Base-by-base conservation (phyloP, 2,113 vertebrate genomes). In the Scortum barcoo region DNA sequence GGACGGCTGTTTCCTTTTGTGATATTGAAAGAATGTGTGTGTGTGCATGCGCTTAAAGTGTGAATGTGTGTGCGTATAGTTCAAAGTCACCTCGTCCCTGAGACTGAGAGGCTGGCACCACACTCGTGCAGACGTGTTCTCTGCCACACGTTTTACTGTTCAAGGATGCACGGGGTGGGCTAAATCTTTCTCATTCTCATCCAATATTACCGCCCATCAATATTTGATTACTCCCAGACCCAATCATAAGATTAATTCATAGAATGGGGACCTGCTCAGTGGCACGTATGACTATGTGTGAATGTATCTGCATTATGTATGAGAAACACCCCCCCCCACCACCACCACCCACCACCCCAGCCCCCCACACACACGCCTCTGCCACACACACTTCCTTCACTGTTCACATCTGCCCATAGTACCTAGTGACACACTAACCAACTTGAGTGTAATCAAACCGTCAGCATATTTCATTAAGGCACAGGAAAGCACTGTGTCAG, bases 21-120 rank as follows among this genome's bases (percentile, higher is more conserved):
- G 71, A 62, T 77, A 73, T 71, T 72, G 87, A 81, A 85, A 84
- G 86, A 81, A 74, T 72, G 75, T 77, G 30, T 44, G 44, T 61
- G 73, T 60, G 76, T 57, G 42, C 57, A 36, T 75, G 61, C 57
- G 85, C n/a, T 78, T 51, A 54, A 54, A 80, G 80, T 89, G 78
- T 9, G 70, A 79, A 10, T 81, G 76, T 84, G 86, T 79, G 90
- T 56, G 78, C 48, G 69, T 60, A 76, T 42, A 81, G 87, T 92
- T 94, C 91, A 95, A 95, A 95, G 94, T 95, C 94, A 95, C 93
- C 88, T 81, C 89, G 92, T 94, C 93, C 91, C 93, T 88, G 88
- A 87, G 90, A 86, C 51, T 51, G 76, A 58, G 66, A 76, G 58
- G 76, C 88, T 89, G 87, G 88, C 89, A 86, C 75, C 50, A 30